Evolutionary conservation across 2,113 vertebrate genomes (phyloP), one percentile per base, ranked within the genome.

Genomic region (Crotalus helleri): DNA sequence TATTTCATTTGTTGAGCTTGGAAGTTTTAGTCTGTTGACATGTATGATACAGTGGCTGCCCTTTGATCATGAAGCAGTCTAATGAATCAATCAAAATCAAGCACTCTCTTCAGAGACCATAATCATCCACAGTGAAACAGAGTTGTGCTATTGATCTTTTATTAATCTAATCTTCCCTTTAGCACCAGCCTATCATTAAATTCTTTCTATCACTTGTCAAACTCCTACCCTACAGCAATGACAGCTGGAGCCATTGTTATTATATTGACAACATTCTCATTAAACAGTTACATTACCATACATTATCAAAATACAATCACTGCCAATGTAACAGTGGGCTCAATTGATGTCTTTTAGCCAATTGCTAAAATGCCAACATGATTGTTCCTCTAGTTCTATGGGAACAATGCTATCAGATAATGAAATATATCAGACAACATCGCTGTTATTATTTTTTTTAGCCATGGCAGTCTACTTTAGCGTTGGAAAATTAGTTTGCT

Each of bases 111-210:
- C 89, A 95, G 44, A 96, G 88, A 96, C 61, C 51, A 88, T 93
- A 96, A 95, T 91, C 95, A 96, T 93, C 92, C 93, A 94, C 4
- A 91, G 90, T 11, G 15, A 69, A 92, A 54, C 21, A 93, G 95
- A 95, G 94, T 59, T 90, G 39, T 92, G 93, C 46, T 88, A 96
- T 96, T 95, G 96, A 97, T 97, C 87, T 96, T 94, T 92, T 58
- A 88, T 95, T 96, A 97, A 96, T 96, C 93, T 95, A 95, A 96
- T 96, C 93, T 95, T 49, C 46, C 94, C 92, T 91, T 93, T 54
- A 94, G 88, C 95, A 95, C 23, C 93, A 94, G 64, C 85, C 23
- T 91, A 93, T 93, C 92, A 90, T 94, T 95, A 94, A n/a, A n/a
- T 94, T 95, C 93, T 11, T 92, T 64, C 95, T 90, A 94, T 57